Percentiles rank a stretch among this genome's conserved stretches.
phyloP scores from a whole-genome alignment of 2,888 invertebrate species.

The Adelognathus sp. region DNA sequence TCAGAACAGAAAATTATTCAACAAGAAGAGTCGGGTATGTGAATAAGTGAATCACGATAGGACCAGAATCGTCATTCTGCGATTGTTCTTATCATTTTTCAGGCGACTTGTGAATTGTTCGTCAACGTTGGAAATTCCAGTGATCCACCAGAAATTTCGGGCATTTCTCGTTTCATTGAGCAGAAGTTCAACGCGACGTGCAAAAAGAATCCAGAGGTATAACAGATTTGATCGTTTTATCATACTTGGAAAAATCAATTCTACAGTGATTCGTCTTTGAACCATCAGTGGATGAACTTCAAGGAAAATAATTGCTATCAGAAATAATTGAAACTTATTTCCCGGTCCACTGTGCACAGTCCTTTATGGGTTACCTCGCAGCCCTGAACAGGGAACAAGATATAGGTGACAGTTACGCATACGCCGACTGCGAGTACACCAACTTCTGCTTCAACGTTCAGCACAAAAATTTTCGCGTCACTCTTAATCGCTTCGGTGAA shows the following conservation, averaged over 20 bases:
- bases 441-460: slow-evolving; percentile 94
- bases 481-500: slow-evolving; percentile 93
- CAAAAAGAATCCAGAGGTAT: slow-evolving; percentile 92
- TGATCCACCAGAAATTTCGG: slow-evolving; percentile 89
- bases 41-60: slow-evolving; percentile 1
- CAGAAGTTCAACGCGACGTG: slow-evolving; percentile 98
- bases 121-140: slow-evolving; percentile 90
- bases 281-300: no score
- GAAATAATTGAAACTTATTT: no score
- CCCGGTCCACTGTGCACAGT: not conserved
- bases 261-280: no score
- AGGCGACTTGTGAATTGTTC: slow-evolving; percentile 89
- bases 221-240: slow-evolving; percentile 74
- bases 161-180: slow-evolving; percentile 92
- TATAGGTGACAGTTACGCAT: slow-evolving; percentile 93
- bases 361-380: not conserved
- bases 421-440: slow-evolving; percentile 93
- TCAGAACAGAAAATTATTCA: not conserved
- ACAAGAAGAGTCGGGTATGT: not conserved
- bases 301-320: no score
- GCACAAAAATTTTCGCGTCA: slow-evolving; percentile 88
- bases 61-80: no score
- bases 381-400: no score
- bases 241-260: no score
- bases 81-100: no score